A percentile compares a stretch with the other conserved stretches of the same genome.
Conservation (phyloP, 1,140 invertebrate genomes). For the Homalodisca vitripennis region DNA sequence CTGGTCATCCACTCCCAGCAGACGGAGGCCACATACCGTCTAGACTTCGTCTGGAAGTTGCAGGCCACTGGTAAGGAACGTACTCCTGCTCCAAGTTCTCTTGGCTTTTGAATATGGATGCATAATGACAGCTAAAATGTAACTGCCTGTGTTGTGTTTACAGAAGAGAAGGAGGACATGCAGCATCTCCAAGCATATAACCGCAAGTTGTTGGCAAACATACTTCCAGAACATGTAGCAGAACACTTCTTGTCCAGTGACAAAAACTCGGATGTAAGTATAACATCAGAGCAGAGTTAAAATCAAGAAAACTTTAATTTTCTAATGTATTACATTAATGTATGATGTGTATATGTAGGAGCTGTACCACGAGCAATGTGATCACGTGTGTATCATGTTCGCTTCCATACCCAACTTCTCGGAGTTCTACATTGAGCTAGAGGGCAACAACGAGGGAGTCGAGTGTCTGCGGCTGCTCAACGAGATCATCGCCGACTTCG, state of each 20-base stretch:
- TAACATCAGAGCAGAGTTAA: neutral
- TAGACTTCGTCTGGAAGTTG: constrained; percentile 94
- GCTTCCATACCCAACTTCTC: constrained; percentile 97
- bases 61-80: constrained; percentile 71
- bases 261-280: constrained; percentile 73
- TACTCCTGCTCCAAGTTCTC: neutral
- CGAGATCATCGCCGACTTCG: constrained; percentile 97
- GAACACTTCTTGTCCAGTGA: constrained; percentile 87
- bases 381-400: constrained; percentile 93
- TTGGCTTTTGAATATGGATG: neutral
- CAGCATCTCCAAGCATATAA: constrained; percentile 93
- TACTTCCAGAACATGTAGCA: constrained; percentile 91
- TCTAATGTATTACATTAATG: neutral
- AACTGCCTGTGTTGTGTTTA: constrained; percentile 38
- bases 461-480: constrained; percentile 92
- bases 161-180: constrained; percentile 93
- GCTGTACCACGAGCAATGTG: constrained; percentile 93
- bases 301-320: neutral
- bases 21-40: constrained; percentile 77
- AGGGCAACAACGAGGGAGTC: constrained; percentile 92
- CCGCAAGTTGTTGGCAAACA: constrained; percentile 89
- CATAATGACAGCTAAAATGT: too few relatives aligned
- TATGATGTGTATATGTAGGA: constrained; percentile 59
- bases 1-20: constrained; percentile 85
- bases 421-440: constrained; percentile 94